Evolutionary conservation across 2,888 invertebrate species (phyloP).

Genomic region (Asteroscopus sphinx): DNA sequence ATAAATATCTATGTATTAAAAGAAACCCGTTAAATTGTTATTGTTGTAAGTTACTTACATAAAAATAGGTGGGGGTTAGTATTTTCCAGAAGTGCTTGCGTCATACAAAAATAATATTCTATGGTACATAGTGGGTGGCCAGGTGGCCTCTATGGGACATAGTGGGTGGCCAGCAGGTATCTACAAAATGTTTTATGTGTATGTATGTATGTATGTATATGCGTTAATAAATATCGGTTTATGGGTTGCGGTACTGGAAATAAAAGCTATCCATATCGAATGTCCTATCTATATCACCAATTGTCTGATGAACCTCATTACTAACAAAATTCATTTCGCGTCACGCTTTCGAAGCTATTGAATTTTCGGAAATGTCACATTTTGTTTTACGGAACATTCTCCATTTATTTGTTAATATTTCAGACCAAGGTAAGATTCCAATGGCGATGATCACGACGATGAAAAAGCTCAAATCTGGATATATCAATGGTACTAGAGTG

Average conservation of each 20-base stretch:
- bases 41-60: constrained; percentile 1
- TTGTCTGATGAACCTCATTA: constrained; percentile 7
- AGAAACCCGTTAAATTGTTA: constrained; percentile 1
- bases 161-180: neutral
- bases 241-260: constrained; percentile 11
- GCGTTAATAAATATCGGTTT: constrained; percentile 9
- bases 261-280: no score
- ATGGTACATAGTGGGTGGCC: neutral
- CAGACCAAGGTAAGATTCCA: constrained; percentile 97
- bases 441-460: constrained; percentile 99
- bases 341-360: constrained; percentile 36
- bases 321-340: constrained; percentile 31
- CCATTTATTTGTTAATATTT: constrained; percentile 57
- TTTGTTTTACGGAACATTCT: constrained; percentile 1
- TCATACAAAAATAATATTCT: neutral
- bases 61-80: constrained; percentile 8
- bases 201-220: constrained; percentile 16
- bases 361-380: neutral
- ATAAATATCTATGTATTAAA: constrained; percentile 8
- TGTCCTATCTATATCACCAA: neutral
- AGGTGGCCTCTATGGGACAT: no score
- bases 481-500: constrained; percentile 99
- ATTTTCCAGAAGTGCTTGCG: constrained; percentile 15
- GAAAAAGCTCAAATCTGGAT: constrained; percentile 99
- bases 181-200: neutral